Conservation (phyloP, 2,888 invertebrate genomes). For the Syrphus vitripennis region DNA sequence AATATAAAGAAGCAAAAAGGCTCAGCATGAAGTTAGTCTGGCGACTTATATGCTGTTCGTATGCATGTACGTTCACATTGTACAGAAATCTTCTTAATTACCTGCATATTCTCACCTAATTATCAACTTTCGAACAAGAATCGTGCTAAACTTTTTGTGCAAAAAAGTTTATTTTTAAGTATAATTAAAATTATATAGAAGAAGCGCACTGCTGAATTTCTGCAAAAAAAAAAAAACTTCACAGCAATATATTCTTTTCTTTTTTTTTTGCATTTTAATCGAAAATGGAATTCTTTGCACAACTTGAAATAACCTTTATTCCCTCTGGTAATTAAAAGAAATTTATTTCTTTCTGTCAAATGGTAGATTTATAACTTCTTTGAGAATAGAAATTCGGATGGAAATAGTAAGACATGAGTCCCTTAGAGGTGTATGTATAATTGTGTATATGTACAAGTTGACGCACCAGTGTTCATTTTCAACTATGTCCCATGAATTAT, state of each 20-base stretch:
- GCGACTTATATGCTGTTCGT: background rate
- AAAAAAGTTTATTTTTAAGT: conserved; percentile 40
- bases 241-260: conserved; percentile 20
- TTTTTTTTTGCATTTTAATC: conserved; percentile 30
- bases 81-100: conserved; percentile 64
- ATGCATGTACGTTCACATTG: background rate
- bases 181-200: conserved; percentile 38
- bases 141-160: conserved; percentile 34
- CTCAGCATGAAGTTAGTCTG: conserved; percentile 17
- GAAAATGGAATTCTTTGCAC: conserved; percentile 31
- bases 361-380: conserved; percentile 43
- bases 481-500: conserved; percentile 10
- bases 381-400: background rate
- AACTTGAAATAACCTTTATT: conserved; percentile 55
- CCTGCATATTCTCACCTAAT: conserved; percentile 67
- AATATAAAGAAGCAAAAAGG: conserved; percentile 12
- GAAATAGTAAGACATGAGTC: background rate
- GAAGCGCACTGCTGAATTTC: conserved; percentile 20
- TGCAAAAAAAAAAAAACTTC: conserved; percentile 24
- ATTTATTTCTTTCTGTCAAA: conserved; percentile 64
- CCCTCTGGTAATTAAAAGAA: conserved; percentile 63
- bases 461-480: background rate
- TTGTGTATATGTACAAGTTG: background rate
- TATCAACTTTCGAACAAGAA: conserved; percentile 53
- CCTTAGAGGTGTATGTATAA: background rate